A percentile compares a stretch with the other conserved stretches of the same genome.
These are phyloP conservation scores for Anadara kagoshimensis DNA, from an alignment of 1,140 invertebrate species.

Conservation along the genomic window DNA sequence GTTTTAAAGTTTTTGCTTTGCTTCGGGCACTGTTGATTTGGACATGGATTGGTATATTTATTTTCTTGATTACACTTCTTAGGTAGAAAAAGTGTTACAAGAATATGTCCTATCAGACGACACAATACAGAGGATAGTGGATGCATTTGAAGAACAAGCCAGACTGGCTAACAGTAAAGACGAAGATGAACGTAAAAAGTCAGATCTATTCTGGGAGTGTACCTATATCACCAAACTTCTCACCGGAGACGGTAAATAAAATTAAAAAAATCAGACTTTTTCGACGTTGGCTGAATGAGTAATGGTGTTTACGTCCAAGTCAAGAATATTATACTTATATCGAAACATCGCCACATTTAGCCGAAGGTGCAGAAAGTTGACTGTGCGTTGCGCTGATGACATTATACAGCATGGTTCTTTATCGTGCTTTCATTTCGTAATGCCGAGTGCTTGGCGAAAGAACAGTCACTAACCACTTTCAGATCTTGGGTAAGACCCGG, in stretches of 20 bases:
- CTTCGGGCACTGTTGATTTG: no score
- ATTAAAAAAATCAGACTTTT: not conserved
- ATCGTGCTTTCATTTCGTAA: no score
- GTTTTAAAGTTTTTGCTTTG: no score
- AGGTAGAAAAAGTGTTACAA: slow-evolving; percentile 6
- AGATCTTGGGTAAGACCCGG: no score
- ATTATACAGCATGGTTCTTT: no score
- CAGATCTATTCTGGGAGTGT: slow-evolving; percentile 25
- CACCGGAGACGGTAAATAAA: slow-evolving; percentile 11
- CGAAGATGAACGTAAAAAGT: slow-evolving; percentile 9
- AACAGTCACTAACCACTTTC: no score
- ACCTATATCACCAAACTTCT: slow-evolving; percentile 15
- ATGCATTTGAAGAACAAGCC: slow-evolving; percentile 13
- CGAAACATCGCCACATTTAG: not conserved
- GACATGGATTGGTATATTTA: no score
- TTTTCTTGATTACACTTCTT: no score
- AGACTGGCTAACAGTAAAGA: slow-evolving; percentile 10
- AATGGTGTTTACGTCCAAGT: not conserved
- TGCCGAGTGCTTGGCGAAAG: no score
- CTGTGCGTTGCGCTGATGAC: no score
- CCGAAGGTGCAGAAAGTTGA: no score
- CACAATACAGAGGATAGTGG: slow-evolving; percentile 5
- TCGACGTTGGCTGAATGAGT: not conserved
- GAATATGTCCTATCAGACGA: slow-evolving; percentile 2
- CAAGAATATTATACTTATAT: not conserved